Evolutionary conservation across 2,113 vertebrate species (phyloP).

Genomic region (Sprattus sprattus): DNA sequence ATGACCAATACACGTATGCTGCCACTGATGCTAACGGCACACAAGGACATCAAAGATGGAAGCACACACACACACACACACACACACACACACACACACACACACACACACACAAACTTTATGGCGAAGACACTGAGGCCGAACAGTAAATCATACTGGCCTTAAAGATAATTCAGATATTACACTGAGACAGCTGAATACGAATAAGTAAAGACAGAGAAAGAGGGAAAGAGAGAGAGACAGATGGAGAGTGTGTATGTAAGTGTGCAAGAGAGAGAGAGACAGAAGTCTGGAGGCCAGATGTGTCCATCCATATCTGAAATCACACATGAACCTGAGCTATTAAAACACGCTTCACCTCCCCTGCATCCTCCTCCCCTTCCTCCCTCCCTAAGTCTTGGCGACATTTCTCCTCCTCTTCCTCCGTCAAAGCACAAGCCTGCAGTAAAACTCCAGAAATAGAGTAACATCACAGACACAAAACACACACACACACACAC

Average conservation of each 20-base stretch:
- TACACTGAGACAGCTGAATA: not conserved
- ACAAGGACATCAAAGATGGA: not conserved
- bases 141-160: constrained; percentile 2
- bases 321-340: constrained; percentile 54
- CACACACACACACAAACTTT: constrained; percentile 24
- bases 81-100: constrained; percentile 14
- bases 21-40: not conserved
- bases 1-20: not conserved
- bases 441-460: not conserved
- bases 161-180: not conserved
- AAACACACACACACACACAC: not conserved
- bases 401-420: not conserved
- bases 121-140: not conserved
- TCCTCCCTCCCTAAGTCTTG: not conserved
- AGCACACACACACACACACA: not conserved
- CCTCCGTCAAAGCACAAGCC: not conserved
- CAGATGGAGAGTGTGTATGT: not conserved
- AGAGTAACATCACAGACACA: not conserved
- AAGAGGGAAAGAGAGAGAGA: not conserved
- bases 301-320: constrained; percentile 58
- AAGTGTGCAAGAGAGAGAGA: not conserved
- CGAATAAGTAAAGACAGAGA: not conserved
- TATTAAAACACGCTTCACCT: constrained; percentile 41
- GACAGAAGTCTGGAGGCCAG: constrained; percentile 62
- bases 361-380: constrained; percentile 18